phyloP scores from a whole-genome alignment of 2,888 invertebrate species.

The Neoitamus cyanurus region DNA sequence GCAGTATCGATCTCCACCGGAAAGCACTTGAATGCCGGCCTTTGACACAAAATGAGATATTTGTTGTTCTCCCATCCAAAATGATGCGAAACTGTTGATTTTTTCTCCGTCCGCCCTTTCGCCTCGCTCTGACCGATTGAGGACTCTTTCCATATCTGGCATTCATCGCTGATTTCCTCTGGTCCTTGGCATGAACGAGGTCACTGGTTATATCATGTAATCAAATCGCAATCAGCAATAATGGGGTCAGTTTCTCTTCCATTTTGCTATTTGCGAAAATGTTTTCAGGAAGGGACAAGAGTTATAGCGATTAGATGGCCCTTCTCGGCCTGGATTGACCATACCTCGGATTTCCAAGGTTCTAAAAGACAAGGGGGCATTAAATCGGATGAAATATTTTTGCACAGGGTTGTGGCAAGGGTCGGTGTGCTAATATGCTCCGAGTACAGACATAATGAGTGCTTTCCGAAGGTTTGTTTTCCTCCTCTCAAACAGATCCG shows the following conservation, averaged over 20 bases:
- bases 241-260: slow-evolving; percentile 47
- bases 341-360: slow-evolving; percentile 26
- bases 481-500: not conserved
- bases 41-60: slow-evolving; percentile 37
- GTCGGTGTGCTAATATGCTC: not conserved
- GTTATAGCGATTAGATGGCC: slow-evolving; percentile 43
- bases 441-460: slow-evolving; percentile 11
- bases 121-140: not conserved
- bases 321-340: slow-evolving; percentile 3
- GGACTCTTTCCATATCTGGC: not conserved
- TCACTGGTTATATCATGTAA: slow-evolving; percentile 50
- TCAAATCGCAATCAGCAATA: slow-evolving; percentile 50
- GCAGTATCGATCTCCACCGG: slow-evolving; percentile 38
- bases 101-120: not conserved
- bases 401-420: not conserved
- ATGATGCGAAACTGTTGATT: slow-evolving; percentile 28
- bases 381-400: slow-evolving; percentile 15
- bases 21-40: slow-evolving; percentile 28
- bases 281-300: slow-evolving; percentile 48
- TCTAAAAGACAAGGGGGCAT: not conserved
- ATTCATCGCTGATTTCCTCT: slow-evolving; percentile 13
- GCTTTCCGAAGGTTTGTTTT: not conserved
- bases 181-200: slow-evolving; percentile 44
- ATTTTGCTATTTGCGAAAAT: slow-evolving; percentile 48
- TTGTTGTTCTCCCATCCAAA: slow-evolving; percentile 24